phyloP scores from a whole-genome alignment of 2,888 invertebrate species.

The Rotaria socialis region DNA sequence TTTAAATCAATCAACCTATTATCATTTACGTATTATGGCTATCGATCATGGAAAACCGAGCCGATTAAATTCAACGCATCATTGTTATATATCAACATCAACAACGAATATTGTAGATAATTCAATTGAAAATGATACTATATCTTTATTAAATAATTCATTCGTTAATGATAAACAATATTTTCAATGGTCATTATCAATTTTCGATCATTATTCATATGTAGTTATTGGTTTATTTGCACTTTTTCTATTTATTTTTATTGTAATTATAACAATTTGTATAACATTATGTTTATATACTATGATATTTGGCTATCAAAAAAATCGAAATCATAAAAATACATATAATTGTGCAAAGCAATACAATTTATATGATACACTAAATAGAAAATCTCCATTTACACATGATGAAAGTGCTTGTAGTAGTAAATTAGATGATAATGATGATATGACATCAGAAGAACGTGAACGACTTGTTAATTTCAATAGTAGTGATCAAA shows the following conservation, averaged over 20 bases:
- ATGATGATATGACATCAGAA: conserved; percentile 25
- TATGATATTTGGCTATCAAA: not conserved
- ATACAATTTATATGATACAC: not conserved
- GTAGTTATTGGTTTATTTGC: not conserved
- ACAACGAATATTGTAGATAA: not conserved
- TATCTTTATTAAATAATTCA: not conserved
- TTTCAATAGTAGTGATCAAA: conserved; percentile 1
- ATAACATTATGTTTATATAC: not conserved
- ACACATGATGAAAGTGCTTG: conserved; percentile 2
- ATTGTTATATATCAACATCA: not conserved
- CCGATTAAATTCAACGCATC: not conserved
- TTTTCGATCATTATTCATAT: conserved; percentile 1
- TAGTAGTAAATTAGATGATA: conserved; percentile 22
- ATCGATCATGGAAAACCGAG: not conserved
- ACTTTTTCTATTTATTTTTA: conserved; percentile 2
- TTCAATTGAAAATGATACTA: not conserved
- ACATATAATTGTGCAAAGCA: not conserved
- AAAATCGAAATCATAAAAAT: not conserved
- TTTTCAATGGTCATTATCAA: not conserved
- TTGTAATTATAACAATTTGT: not conserved
- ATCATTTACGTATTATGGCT: conserved; percentile 12
- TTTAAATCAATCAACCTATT: not conserved
- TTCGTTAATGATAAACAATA: not conserved
- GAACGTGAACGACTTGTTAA: conserved; percentile 12
- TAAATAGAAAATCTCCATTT: not conserved